phyloP scores from a whole-genome alignment of 2,888 invertebrate genomes.

The Cantharis rustica region DNA sequence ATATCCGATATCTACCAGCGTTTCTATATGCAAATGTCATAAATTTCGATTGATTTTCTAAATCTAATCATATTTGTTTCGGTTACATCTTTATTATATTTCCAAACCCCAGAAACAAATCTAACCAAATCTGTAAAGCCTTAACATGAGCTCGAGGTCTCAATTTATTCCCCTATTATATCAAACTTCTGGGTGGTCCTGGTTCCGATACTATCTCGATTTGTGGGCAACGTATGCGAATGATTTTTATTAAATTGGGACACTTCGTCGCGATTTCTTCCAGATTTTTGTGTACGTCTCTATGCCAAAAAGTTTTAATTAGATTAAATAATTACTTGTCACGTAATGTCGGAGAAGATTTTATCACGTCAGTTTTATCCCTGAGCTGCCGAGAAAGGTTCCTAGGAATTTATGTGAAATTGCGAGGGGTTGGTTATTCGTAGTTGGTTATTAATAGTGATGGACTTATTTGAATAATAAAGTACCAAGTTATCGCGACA shows the following conservation, averaged over 20 bases:
- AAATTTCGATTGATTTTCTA: neutral
- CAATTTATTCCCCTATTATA: slow-evolving; percentile 10
- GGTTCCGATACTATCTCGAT: slow-evolving; percentile 17
- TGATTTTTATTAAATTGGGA: neutral
- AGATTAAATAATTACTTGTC: slow-evolving; percentile 8
- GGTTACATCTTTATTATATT: neutral
- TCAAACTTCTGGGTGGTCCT: slow-evolving; percentile 11
- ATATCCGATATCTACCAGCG: neutral
- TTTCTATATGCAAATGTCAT: neutral
- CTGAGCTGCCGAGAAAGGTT: neutral
- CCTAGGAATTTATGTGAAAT: neutral
- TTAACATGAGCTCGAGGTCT: slow-evolving; percentile 12
- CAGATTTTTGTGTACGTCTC: neutral
- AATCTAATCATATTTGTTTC: neutral
- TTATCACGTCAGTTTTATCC: slow-evolving; percentile 6
- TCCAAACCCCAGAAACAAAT: slow-evolving; percentile 14
- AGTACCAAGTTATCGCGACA: neutral
- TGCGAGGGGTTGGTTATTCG: neutral
- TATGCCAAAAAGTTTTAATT: slow-evolving; percentile 11
- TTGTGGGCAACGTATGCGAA: slow-evolving; percentile 1
- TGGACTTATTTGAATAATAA: slow-evolving; percentile 11
- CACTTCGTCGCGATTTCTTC: neutral
- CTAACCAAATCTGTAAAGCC: slow-evolving; percentile 1
- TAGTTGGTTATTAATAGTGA: slow-evolving; percentile 11
- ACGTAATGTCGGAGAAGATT: slow-evolving; percentile 7